Evolutionary conservation across 2,797 vertebrate genomes (phyloP), one percentile per base, ranked within the genome.

Genomic region (Aphelocoma californica): DNA sequence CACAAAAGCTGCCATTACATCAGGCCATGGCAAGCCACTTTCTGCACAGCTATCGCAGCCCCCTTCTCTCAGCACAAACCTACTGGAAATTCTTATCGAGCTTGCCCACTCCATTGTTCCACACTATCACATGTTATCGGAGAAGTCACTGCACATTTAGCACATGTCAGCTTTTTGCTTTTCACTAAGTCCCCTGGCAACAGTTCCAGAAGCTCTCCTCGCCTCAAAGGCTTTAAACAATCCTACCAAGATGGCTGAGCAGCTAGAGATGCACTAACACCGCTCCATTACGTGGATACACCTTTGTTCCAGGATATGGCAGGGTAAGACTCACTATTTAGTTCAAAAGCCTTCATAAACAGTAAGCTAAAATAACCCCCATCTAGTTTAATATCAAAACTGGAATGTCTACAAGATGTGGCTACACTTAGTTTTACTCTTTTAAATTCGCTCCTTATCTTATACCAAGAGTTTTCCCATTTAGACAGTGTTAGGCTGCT

Each of bases 41-140:
- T 92, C 78, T 73, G 32, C 18, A 1, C 1, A 1, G 77, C 86
- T 92, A 93, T 82, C 80, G 0, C 34, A 86, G 87, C 53, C 66
- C 45, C 87, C 77, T 74, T 64, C 40, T 56, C 57, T 54, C 66
- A 26, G 56, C n/a, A 73, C 53, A 90, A 93, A 83, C 34, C 85
- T 86, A 75, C 95, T 90, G 88, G 92, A 96, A 94, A 88, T 56
- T 86, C 95, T 95, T 96, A 95, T 94, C 87, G 0, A 83, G 60
- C 70, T 91, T 84, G 80, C 85, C 90, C 94, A 91, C 70, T 60
- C 66, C 62, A 93, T 96, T 95, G 92, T 96, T 92, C 73, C 71
- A 60, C 10, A 0, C 64, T 91, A 88, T 90, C 88, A 60, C 5
- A 0, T 42, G 71, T 80, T 94, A 91, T 92, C 38, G 0, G 60